Base-by-base conservation (phyloP, 2,888 invertebrate species). In the Xestia xanthographa region DNA sequence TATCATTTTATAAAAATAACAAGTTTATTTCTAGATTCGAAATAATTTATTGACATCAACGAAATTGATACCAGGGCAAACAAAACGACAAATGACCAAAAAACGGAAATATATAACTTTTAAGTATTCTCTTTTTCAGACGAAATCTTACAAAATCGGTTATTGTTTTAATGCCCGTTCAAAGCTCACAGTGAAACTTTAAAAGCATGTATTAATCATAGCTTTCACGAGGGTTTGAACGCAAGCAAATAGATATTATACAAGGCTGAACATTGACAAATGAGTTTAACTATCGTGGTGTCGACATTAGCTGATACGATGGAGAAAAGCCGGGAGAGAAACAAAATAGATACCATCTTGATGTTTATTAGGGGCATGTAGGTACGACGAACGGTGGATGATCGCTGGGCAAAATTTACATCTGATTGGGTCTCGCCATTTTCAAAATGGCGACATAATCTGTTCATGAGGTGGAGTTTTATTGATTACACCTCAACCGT, bases 121-220 rank as follows among this genome's bases (percentile, higher is more conserved):
- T 20, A n/a, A n/a, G n/a, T n/a, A 20, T 20, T 14, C 1, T 22
- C 6, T 4, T 14, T 41, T 22, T 22, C 8, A 22, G 38, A 48
- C n/a, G 1, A 48, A 11, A 22, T 63, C n/a, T 38, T 38, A 48
- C 22, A 50, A 58, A 41, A 45, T 4, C 14, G 38, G 53, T n/a
- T 38, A 48, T 26, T 45, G 3, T 50, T 53, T 22, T 0, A 5
- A 53, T 22, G 17, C 53, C 22, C 22, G 11, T 22, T 53, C 2
- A 5, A 60, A 69, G 53, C 66, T 53, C 11, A 41, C 43, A 22
- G 79, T 53, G 78, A 81, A 72, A 81, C 34, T 70, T 56, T 53
- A 60, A 11, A 22, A 22, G 43, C 65, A 6, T 17, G 9, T 29
- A 84, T 83, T 74, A 79, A 84, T 82, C 84, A 84, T 69, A 67